phyloP scores from a whole-genome alignment of 2,888 invertebrate genomes.

The Abrostola tripartita region DNA sequence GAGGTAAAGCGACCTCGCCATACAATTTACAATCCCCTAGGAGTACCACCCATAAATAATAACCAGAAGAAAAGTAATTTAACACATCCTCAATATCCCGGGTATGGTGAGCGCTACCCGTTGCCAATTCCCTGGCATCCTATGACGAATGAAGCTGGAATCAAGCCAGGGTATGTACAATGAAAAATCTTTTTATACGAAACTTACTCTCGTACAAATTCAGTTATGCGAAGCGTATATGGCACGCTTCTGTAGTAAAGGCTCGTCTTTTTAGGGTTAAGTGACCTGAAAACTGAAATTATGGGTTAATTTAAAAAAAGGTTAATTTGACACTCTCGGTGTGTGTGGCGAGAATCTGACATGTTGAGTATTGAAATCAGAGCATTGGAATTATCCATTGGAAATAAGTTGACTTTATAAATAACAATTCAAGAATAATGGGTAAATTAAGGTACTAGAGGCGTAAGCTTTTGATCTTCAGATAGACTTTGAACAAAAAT shows the following conservation, averaged over 20 bases:
- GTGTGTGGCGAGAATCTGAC: background rate
- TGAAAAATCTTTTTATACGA: constrained; percentile 65
- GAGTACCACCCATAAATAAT: constrained; percentile 34
- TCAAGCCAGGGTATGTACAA: constrained; percentile 71
- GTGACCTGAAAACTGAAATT: constrained; percentile 25
- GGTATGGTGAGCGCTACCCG: constrained; percentile 49
- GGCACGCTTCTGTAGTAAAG: constrained; percentile 34
- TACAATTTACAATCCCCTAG: constrained; percentile 39
- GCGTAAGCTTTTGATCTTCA: too few species aligned
- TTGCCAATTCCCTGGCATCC: constrained; percentile 61
- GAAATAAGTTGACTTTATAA: too few species aligned
- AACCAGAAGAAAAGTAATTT: constrained; percentile 54
- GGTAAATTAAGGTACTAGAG: too few species aligned
- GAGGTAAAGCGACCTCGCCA: constrained; percentile 27
- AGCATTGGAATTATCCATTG: too few species aligned
- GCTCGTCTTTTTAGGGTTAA: constrained; percentile 29
- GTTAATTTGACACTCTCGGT: background rate
- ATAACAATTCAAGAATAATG: too few species aligned
- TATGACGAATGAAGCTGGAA: constrained; percentile 72
- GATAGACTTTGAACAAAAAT: too few species aligned
- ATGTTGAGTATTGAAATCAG: too few species aligned
- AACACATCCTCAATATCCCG: constrained; percentile 56
- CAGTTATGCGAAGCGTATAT: constrained; percentile 42
- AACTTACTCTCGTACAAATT: constrained; percentile 59
- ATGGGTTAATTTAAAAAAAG: constrained; percentile 10